These are phyloP conservation scores for Siphlonurus alternatus DNA, from an alignment of 2,888 invertebrate genomes.

Conservation along the genomic window DNA sequence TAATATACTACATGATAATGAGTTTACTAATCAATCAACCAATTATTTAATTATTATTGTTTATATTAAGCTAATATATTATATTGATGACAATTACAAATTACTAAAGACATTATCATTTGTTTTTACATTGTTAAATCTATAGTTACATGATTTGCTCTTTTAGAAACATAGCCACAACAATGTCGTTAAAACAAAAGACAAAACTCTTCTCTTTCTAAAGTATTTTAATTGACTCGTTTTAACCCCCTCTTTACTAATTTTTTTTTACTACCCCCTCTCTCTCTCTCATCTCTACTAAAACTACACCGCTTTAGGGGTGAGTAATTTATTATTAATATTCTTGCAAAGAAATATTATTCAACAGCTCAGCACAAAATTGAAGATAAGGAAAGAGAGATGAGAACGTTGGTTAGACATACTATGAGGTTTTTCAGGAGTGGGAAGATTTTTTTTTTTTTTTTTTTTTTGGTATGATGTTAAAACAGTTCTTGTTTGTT, in stretches of 20 bases:
- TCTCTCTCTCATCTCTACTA: not conserved
- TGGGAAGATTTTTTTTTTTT: not conserved
- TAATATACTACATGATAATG: too few relatives aligned
- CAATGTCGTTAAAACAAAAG: not conserved
- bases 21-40: too few relatives aligned
- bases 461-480: not conserved
- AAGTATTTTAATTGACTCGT: not conserved
- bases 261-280: not conserved
- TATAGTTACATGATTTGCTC: too few relatives aligned
- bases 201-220: not conserved
- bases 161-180: not conserved
- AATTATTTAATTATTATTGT: too few relatives aligned
- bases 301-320: not conserved
- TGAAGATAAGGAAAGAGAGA: too few relatives aligned
- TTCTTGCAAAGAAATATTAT: not conserved
- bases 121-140: not conserved
- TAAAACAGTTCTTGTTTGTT: not conserved
- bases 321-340: not conserved
- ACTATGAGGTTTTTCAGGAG: not conserved
- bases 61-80: too few relatives aligned
- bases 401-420: too few relatives aligned
- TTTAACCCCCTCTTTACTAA: not conserved
- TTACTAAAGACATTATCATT: not conserved
- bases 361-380: not conserved
- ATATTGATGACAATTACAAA: not conserved